Percentiles rank a stretch among this genome's conserved stretches.
These are phyloP conservation scores for Brachypteracias leptosomus DNA, from an alignment of 2,113 vertebrate genomes.

Conservation along the genomic window DNA sequence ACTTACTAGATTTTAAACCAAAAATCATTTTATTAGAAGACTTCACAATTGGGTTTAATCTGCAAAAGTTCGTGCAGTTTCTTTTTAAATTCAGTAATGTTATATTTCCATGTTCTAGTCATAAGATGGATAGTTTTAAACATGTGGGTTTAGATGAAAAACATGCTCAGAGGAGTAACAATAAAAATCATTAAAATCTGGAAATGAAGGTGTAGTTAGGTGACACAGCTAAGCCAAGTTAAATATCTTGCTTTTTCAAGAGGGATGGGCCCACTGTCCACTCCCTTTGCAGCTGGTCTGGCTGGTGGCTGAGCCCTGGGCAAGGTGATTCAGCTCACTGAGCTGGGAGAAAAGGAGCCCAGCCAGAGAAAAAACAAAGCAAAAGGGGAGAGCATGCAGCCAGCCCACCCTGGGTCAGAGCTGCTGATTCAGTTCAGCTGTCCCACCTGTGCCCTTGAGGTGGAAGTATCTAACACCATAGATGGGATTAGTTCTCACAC, in stretches of 20 bases:
- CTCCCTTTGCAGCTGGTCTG: neutral
- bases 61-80: neutral
- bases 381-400: neutral
- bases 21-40: neutral
- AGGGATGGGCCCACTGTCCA: neutral
- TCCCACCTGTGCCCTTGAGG: neutral
- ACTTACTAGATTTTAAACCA: neutral
- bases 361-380: neutral
- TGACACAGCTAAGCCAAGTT: neutral
- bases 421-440: neutral
- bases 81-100: neutral
- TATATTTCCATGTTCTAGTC: neutral
- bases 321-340: neutral
- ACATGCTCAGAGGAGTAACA: neutral
- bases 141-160: neutral
- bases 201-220: neutral
- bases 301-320: neutral
- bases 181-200: neutral
- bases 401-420: neutral
- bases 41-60: neutral
- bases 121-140: neutral
- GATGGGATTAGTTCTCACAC: neutral
- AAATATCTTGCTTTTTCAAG: neutral
- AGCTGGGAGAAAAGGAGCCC: neutral
- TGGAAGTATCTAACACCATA: neutral